Percentiles rank a stretch among this genome's conserved stretches.
These are phyloP conservation scores for Neosalanx taihuensis DNA, from an alignment of 2,797 vertebrate species.

Conservation along the genomic window DNA sequence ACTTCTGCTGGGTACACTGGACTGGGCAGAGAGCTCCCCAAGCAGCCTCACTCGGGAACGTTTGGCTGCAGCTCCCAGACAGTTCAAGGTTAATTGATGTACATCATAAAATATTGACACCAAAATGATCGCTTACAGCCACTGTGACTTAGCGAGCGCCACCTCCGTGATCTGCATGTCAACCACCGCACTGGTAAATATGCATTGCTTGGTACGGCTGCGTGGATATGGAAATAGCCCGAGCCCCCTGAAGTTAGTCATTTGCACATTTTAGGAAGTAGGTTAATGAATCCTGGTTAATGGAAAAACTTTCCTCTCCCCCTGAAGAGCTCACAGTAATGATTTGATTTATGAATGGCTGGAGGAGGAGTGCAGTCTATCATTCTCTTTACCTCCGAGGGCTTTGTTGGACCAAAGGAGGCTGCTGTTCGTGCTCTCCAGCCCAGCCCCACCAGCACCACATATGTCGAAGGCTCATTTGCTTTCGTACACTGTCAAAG, in stretches of 20 bases:
- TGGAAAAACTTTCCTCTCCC: conserved; percentile 53
- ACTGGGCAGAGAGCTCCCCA: conserved; percentile 44
- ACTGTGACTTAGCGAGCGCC: conserved; percentile 11
- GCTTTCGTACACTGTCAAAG: conserved; percentile 23
- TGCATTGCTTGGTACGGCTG: conserved; percentile 20
- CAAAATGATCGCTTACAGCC: conserved; percentile 53
- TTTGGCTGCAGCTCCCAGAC: conserved; percentile 58
- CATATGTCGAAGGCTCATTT: conserved; percentile 29
- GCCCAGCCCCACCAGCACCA: conserved; percentile 17
- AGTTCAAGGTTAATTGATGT: conserved; percentile 72
- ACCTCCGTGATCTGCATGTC: conserved; percentile 19
- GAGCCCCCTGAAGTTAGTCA: conserved; percentile 47
- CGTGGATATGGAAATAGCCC: conserved; percentile 25
- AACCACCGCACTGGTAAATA: conserved; percentile 29
- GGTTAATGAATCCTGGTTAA: conserved; percentile 58
- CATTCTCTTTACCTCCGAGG: conserved; percentile 29
- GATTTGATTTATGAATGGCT: conserved; percentile 63
- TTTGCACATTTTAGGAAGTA: conserved; percentile 55
- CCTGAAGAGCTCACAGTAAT: conserved; percentile 55
- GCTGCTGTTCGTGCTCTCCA: conserved; percentile 25
- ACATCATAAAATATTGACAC: conserved; percentile 66
- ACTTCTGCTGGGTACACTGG: conserved; percentile 30
- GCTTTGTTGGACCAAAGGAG: conserved; percentile 8
- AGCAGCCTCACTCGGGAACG: conserved; percentile 44
- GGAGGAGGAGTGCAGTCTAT: conserved; percentile 38